Evolutionary conservation across 2,888 invertebrate species (phyloP), one percentile per base, ranked within the genome.

Genomic region (Eupithecia abbreviata): DNA sequence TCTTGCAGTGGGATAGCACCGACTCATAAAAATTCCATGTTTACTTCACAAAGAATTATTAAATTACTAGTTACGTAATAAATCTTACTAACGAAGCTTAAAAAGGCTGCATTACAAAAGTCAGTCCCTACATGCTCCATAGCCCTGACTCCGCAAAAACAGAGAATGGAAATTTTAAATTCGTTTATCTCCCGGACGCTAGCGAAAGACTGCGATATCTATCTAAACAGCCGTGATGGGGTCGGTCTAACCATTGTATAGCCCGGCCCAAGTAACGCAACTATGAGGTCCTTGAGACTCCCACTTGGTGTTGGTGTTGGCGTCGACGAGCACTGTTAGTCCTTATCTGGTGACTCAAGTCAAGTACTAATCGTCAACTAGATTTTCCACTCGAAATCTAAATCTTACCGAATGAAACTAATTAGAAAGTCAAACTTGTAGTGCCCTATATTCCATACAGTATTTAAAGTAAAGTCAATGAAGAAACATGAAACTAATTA

Each of bases 211-310:
- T 65, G 47, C 73, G 62, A 74, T 77, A 78, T 74, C 72, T 79
- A 78, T 78, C 76, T 79, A 80, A 85, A 82, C 81, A 84, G 85
- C 83, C 86, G 83, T 43, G 73, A 55, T 71, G 62, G 51, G 66
- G 47, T 51, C 55, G 15, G 43, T n/a, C 62, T 42, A 47, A 30
- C 58, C 77, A 77, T 70, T 68, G 74, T 72, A 74, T 62, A 74
- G 68, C 58, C 42, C 7, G 67, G 18, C 51, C 49, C 18, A 10
- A 73, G 76, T 71, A 73, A 47, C 15, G 55, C 71, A 73, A 45
- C 47, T 30, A 69, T 47, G 12, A 45, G 43, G 5, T n/a, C 45
- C 68, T 68, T n/a, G 68, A 68, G 47, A 45, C 47, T 47, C 30
- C 30, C 69, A 47, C 68, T 69, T 5, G 67, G n/a, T 42, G 69